Evolutionary conservation across 2,797 vertebrate genomes (phyloP).

Genomic region (Hybognathus amarus): DNA sequence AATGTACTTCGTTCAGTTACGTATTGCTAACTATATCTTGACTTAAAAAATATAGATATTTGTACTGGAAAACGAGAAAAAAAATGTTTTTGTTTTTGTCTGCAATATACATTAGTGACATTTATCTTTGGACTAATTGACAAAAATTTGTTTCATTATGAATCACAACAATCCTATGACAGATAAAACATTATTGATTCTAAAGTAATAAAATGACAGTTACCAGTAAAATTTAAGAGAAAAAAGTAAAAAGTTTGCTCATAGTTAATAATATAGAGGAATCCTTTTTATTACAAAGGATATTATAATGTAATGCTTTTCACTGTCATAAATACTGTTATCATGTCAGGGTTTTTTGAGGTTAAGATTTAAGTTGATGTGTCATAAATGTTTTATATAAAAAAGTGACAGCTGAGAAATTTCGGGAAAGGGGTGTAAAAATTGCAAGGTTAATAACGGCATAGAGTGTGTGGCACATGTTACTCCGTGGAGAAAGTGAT

Average conservation of each 20-base stretch:
- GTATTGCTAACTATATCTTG: too few relatives aligned
- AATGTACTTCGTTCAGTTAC: too few relatives aligned
- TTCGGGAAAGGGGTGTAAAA: background rate
- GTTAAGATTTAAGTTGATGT: background rate
- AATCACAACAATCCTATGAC: background rate
- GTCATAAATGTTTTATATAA: background rate
- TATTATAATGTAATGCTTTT: background rate
- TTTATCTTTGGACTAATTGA: background rate
- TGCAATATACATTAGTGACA: background rate
- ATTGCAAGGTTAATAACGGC: slow-evolving; percentile 1
- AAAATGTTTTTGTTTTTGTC: background rate
- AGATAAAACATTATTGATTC: background rate
- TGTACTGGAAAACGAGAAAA: background rate
- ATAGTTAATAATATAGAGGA: background rate
- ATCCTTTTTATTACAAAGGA: background rate
- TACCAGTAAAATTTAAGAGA: background rate
- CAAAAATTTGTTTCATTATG: background rate
- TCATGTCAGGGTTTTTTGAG: too few relatives aligned
- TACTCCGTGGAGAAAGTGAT: slow-evolving; percentile 22
- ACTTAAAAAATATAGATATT: background rate
- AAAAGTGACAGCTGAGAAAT: background rate
- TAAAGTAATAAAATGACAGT: background rate
- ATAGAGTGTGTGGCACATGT: slow-evolving; percentile 13
- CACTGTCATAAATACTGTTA: background rate
- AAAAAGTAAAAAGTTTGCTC: background rate